These are phyloP conservation scores for Gobionotothen gibberifrons DNA, from an alignment of 2,797 vertebrate species.

Conservation along the genomic window DNA sequence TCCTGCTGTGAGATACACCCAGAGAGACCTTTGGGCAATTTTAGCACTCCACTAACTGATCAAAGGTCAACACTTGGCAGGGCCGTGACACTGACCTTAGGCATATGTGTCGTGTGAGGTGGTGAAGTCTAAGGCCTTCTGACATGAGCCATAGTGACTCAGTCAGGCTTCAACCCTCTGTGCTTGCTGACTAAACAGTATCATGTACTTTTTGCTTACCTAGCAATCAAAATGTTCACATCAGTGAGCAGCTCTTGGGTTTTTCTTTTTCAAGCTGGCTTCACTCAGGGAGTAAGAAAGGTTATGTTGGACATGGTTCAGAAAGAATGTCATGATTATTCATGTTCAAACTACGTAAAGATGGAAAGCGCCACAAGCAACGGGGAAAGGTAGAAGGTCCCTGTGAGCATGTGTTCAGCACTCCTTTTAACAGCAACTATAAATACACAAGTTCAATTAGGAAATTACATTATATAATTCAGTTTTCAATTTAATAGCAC, in stretches of 20 bases:
- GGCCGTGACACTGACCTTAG: slow-evolving; percentile 65
- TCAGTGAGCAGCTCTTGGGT: slow-evolving; percentile 26
- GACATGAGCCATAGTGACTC: slow-evolving; percentile 70
- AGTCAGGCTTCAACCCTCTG: slow-evolving; percentile 60
- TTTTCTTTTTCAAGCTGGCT: slow-evolving; percentile 11
- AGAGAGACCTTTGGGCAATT: slow-evolving; percentile 58
- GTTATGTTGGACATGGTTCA: slow-evolving; percentile 38
- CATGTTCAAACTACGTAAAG: slow-evolving; percentile 36
- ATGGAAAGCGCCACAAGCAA: slow-evolving; percentile 36
- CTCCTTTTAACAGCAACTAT: slow-evolving; percentile 1
- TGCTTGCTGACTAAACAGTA: slow-evolving; percentile 50
- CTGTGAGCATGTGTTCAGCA: slow-evolving; percentile 11
- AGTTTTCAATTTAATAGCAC: background rate
- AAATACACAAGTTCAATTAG: slow-evolving; percentile 9
- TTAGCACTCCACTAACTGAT: slow-evolving; percentile 55
- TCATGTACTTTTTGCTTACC: slow-evolving; percentile 38
- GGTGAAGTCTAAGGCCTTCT: slow-evolving; percentile 66
- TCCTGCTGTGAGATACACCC: slow-evolving; percentile 29
- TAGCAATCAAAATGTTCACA: slow-evolving; percentile 40
- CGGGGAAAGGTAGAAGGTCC: slow-evolving; percentile 26
- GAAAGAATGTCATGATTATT: slow-evolving; percentile 47
- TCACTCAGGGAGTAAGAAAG: slow-evolving; percentile 32
- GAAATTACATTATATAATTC: background rate
- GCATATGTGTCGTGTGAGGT: slow-evolving; percentile 62
- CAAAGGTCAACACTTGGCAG: slow-evolving; percentile 74